A percentile compares a stretch with the other conserved stretches of the same genome.
Conservation (phyloP, 2,888 invertebrate genomes). For the Drosophila ezoana region DNA sequence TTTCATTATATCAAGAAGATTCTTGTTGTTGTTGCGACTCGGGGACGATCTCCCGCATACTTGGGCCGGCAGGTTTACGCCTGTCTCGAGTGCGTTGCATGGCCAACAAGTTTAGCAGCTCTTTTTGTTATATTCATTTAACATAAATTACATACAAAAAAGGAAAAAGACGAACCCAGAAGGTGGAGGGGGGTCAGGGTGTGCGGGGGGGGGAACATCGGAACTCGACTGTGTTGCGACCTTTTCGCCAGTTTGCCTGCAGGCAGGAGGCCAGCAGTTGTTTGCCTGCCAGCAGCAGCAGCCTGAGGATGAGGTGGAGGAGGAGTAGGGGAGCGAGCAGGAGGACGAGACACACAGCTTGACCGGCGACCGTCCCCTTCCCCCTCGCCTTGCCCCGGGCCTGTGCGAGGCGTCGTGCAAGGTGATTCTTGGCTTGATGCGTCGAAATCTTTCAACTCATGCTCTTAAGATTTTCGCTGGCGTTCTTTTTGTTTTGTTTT, state of each 20-base stretch:
- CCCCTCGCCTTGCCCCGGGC: background rate
- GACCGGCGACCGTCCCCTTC: constrained; percentile 22
- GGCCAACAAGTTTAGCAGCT: constrained; percentile 75
- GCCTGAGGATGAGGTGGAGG: background rate
- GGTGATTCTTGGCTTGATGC: constrained; percentile 76
- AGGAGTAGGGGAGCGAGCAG: background rate
- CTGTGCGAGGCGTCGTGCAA: constrained; percentile 53
- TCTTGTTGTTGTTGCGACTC: constrained; percentile 21
- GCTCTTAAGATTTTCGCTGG: constrained; percentile 67
- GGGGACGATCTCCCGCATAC: constrained; percentile 80
- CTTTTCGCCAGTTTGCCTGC: constrained; percentile 54
- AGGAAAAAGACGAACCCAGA: constrained; percentile 19
- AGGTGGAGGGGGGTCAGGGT: no score
- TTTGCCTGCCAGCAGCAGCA: constrained; percentile 42
- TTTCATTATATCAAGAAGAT: constrained; percentile 81
- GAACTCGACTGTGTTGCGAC: constrained; percentile 41
- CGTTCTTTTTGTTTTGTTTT: constrained; percentile 21
- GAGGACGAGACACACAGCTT: constrained; percentile 37
- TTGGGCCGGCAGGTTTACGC: constrained; percentile 73
- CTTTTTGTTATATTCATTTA: constrained; percentile 81
- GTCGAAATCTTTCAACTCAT: constrained; percentile 79
- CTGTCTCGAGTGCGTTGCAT: constrained; percentile 62
- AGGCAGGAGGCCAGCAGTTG: constrained; percentile 54
- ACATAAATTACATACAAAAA: constrained; percentile 81
- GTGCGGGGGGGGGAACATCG: background rate